Percentiles rank a stretch among this genome's conserved stretches.
These are phyloP conservation scores for Mesorhabditis belari DNA, from an alignment of 2,888 invertebrate genomes.

Conservation along the genomic window DNA sequence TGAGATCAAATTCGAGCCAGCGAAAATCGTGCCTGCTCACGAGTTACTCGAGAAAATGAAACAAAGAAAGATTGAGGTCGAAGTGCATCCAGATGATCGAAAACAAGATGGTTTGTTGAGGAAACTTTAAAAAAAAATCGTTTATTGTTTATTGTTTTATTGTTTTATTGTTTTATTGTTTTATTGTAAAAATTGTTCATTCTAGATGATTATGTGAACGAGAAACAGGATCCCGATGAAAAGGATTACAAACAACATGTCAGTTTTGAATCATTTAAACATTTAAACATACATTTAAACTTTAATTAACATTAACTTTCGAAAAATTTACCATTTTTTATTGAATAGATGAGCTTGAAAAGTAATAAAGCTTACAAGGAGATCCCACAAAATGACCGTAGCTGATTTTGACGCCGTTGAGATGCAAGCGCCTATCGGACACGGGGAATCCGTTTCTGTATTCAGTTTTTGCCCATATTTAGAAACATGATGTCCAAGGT, in stretches of 20 bases:
- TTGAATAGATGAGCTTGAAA: too few species aligned
- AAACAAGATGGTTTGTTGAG: slow-evolving; percentile 1
- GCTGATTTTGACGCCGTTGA: too few species aligned
- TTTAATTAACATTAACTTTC: too few species aligned
- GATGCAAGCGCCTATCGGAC: too few species aligned
- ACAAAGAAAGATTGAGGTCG: not conserved
- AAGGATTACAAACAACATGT: slow-evolving; percentile 44
- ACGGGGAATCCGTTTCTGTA: too few species aligned
- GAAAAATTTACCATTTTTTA: too few species aligned
- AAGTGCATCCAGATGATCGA: slow-evolving; percentile 7
- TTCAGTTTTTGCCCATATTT: too few species aligned
- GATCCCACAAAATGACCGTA: too few species aligned
- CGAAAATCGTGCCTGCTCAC: not conserved
- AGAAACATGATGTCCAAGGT: too few species aligned
- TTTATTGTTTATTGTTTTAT: not conserved
- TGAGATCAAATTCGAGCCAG: not conserved
- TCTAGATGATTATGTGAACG: slow-evolving; percentile 32
- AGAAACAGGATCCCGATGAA: slow-evolving; percentile 32
- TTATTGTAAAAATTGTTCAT: slow-evolving; percentile 2
- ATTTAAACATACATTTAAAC: too few species aligned
- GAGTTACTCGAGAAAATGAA: not conserved
- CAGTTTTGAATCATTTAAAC: too few species aligned
- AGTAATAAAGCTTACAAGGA: too few species aligned
- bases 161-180: not conserved
- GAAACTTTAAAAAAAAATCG: not conserved